Evolutionary conservation across 1,140 invertebrate species (phyloP).

Genomic region (Atta texana): DNA sequence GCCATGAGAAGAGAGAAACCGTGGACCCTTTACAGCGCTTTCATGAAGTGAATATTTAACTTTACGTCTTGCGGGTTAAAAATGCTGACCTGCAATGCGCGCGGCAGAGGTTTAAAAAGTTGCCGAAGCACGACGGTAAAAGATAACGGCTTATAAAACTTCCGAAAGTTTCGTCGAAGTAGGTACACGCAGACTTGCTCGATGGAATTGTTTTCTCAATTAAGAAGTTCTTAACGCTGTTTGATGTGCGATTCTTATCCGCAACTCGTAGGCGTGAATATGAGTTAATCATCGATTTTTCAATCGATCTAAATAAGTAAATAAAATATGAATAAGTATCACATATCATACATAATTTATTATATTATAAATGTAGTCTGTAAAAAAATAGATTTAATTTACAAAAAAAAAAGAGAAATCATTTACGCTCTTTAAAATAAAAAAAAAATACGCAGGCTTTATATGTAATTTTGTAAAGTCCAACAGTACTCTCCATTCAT

Average conservation of each 20-base stretch:
- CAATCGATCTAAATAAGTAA: neutral
- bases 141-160: constrained; percentile 79
- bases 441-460: neutral
- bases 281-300: neutral
- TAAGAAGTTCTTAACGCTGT: constrained; percentile 63
- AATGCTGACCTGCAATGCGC: constrained; percentile 80
- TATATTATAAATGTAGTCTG: neutral
- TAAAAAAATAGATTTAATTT: neutral
- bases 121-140: constrained; percentile 78
- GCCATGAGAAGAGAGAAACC: constrained; percentile 75
- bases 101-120: constrained; percentile 82
- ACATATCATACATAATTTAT: neutral
- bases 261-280: neutral
- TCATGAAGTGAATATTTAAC: constrained; percentile 83
- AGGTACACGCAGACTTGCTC: constrained; percentile 48
- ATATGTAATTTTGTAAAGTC: too few relatives aligned
- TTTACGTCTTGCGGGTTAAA: constrained; percentile 84
- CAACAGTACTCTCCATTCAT: neutral
- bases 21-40: constrained; percentile 80
- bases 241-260: constrained; percentile 36
- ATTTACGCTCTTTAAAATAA: neutral
- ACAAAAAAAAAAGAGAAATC: too few relatives aligned
- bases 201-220: constrained; percentile 62
- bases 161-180: constrained; percentile 70
- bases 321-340: constrained; percentile 7